These are phyloP conservation scores for Menidia menidia DNA, from an alignment of 2,797 vertebrate species.

Conservation along the genomic window DNA sequence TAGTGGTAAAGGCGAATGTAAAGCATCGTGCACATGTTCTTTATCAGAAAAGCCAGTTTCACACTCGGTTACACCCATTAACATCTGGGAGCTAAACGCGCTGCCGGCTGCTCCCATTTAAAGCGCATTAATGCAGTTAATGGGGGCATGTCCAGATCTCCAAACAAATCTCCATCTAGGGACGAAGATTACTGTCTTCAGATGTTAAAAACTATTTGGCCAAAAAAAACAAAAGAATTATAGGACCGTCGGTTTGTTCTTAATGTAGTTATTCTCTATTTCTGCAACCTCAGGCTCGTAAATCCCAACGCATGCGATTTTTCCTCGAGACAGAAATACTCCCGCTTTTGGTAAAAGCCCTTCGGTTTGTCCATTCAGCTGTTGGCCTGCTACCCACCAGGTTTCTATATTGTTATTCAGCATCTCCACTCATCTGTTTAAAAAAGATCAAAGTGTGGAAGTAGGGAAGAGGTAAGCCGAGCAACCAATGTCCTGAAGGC, in stretches of 20 bases:
- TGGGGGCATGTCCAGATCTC: neutral
- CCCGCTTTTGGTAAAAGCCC: slow-evolving; percentile 16
- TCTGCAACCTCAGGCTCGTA: neutral
- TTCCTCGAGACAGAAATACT: slow-evolving; percentile 20
- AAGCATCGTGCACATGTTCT: slow-evolving; percentile 14
- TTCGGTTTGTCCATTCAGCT: slow-evolving; percentile 38
- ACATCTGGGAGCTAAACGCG: slow-evolving; percentile 40
- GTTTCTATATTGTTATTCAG: slow-evolving; percentile 64
- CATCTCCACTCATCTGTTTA: slow-evolving; percentile 70
- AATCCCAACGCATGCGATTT: neutral
- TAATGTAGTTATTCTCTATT: neutral
- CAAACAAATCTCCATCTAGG: neutral
- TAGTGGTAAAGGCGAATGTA: slow-evolving; percentile 34
- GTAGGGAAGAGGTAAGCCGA: slow-evolving; percentile 13
- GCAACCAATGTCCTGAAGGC: slow-evolving; percentile 32
- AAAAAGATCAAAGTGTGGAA: slow-evolving; percentile 63
- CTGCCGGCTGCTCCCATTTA: neutral
- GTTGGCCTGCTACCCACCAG: slow-evolving; percentile 48
- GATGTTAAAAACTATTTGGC: neutral
- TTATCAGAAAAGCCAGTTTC: slow-evolving; percentile 41
- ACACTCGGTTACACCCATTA: slow-evolving; percentile 44
- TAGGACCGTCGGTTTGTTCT: too few relatives aligned
- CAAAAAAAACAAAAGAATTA: neutral
- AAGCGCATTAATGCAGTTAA: neutral
- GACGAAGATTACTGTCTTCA: neutral